Evolutionary conservation across 2,113 vertebrate genomes (phyloP), one percentile per base, ranked within the genome.

Genomic region (Alethe diademata): DNA sequence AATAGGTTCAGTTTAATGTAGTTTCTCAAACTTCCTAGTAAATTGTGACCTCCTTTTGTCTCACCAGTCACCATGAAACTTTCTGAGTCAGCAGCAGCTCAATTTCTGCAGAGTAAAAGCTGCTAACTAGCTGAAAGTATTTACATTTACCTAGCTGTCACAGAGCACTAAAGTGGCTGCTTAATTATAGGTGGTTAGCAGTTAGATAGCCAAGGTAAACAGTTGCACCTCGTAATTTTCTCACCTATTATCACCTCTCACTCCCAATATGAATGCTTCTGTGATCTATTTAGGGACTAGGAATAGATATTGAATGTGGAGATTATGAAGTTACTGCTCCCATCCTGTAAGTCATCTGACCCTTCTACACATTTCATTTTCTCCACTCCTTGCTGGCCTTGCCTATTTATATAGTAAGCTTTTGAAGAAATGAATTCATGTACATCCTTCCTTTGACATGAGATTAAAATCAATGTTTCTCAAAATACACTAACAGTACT

Each of bases 11-110:
- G 22, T n/a, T 87, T 91, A 92, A 86, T 26, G 76, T 62, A 84
- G 89, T 71, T 91, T 86, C 73, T 86, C 80, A 87, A 67, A 91
- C 43, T 67, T 91, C 36, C 51, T n/a, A 78, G 78, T 78, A 94
- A 92, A 93, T 36, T 72, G 22, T 38, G 11, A 87, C 51, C 47
- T 81, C 61, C 24, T 89, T 94, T 94, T 71, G 19, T 51, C 87
- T 91, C 64, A 58, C 23, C 12, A 80, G 29, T 54, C 1, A 1
- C 62, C 56, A 31, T 9, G 53, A 81, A 89, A 94, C 29, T 66
- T 83, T 72, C 74, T 84, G 73, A 89, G 70, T 84, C 90, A 94
- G 76, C 87, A 91, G 69, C 43, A 74, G 51, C 65, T 92, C 78
- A 58, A 36, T 78, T 84, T 89, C 70, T 78, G 57, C 69, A 67